phyloP scores from a whole-genome alignment of 1,140 invertebrate genomes.

The Periplaneta americana region DNA sequence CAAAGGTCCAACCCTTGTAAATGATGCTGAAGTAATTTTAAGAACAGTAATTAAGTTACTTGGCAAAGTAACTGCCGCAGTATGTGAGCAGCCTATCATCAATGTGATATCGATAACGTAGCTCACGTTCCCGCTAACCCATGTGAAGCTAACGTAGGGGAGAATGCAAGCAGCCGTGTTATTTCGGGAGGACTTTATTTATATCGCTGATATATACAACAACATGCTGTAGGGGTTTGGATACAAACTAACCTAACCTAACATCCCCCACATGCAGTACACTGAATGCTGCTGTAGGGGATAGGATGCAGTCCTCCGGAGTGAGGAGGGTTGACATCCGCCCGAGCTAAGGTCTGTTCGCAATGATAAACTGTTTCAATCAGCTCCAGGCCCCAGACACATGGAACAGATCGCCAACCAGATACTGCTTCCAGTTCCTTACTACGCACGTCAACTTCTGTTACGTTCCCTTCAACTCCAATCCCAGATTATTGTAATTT shows the following conservation, averaged over 20 bases:
- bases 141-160: background rate
- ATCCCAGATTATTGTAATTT: too few relatives aligned
- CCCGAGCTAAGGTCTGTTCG: background rate
- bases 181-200: background rate
- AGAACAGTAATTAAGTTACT: too few relatives aligned
- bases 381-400: background rate
- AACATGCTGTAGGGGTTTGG: background rate
- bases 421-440: too few relatives aligned
- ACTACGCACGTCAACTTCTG: too few relatives aligned
- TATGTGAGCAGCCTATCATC: too few relatives aligned
- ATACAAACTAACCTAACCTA: slow-evolving; percentile 8
- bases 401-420: background rate
- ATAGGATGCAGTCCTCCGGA: background rate
- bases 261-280: slow-evolving; percentile 2
- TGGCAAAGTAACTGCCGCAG: too few relatives aligned
- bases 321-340: background rate
- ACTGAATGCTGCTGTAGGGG: too few relatives aligned
- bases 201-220: background rate
- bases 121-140: too few relatives aligned
- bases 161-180: background rate
- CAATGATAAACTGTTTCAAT: background rate
- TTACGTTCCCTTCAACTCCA: too few relatives aligned
- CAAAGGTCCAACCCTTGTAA: too few relatives aligned
- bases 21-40: too few relatives aligned
- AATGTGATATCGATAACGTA: too few relatives aligned